Evolutionary conservation across 2,797 vertebrate genomes (phyloP), one percentile per base, ranked within the genome.

Genomic region (Muscicapa striata): DNA sequence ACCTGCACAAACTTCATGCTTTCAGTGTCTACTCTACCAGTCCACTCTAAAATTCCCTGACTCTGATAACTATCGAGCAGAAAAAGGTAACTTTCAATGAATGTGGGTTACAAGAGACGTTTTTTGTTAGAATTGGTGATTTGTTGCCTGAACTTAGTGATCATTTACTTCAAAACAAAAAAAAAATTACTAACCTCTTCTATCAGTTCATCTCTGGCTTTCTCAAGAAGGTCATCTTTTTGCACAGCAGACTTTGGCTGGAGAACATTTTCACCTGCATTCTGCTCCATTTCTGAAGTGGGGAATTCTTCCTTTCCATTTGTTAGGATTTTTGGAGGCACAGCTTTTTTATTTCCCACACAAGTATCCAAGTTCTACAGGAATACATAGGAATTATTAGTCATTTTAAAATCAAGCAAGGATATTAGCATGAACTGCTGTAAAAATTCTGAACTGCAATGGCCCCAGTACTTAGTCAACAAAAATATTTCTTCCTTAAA

Each of bases 161-260:
- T 12, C 3, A 30, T 21, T 76, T 57, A 45, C 27, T 57, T 74
- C 21, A 57, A 87, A 84, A 30, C 1, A 58, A 85, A 43, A 51
- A 59, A 40, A n/a, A 82, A 82, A 32, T 24, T 26, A 85, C 95
- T 95, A 83, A 98, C 98, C 97, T 97, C 84, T 93, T 98, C 98
- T 75, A 94, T 97, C 70, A 98, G 67, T 15, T 93, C 76, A 41
- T 98, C 97, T 90, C 70, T 93, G 69, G 92, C 89, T 87, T 94
- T 96, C 64, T 95, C 64, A 59, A 96, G 84, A 23, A 19, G 19
- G 38, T 95, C 52, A 5, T 87, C 80, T 27, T 73, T 94, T 77
- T 54, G 48, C n/a, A 64, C n/a, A 70, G 67, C 13, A 45, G 45
- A 30, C 32, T 58, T 16, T 13, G 3, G 26, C 72, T 20, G 61